phyloP scores from a whole-genome alignment of 2,888 invertebrate genomes.

The Dryococelus australis region DNA sequence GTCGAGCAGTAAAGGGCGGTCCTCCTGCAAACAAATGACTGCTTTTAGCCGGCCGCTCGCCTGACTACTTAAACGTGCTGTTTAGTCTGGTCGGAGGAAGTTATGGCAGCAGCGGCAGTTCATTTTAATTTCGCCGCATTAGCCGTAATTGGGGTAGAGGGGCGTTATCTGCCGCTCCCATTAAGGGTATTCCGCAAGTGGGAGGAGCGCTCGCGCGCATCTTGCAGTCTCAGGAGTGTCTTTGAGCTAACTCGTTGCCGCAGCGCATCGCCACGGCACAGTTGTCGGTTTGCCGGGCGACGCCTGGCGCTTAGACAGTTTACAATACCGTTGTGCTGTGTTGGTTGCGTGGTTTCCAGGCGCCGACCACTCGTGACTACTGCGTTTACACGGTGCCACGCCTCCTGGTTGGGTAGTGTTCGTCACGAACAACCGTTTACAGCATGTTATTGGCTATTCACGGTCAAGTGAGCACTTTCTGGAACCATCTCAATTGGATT shows the following conservation, averaged over 20 bases:
- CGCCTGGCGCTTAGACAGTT: not conserved
- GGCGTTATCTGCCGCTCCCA: not conserved
- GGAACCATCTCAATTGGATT: no score
- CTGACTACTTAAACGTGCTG: not conserved
- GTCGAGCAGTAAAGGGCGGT: not conserved
- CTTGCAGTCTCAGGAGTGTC: no score
- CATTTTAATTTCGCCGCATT: constrained; percentile 16
- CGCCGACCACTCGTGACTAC: no score
- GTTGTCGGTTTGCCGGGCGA: not conserved
- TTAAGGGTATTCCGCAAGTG: not conserved
- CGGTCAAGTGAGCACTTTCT: no score
- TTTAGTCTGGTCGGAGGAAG: not conserved
- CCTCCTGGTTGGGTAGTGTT: no score
- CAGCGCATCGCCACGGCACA: not conserved
- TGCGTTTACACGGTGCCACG: no score
- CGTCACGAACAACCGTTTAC: no score
- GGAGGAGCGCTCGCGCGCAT: not conserved
- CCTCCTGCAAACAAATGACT: not conserved
- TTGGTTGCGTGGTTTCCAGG: not conserved
- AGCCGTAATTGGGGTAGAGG: not conserved
- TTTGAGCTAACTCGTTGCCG: not conserved
- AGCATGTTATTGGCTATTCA: no score
- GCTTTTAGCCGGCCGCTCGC: not conserved
- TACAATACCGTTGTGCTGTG: not conserved
- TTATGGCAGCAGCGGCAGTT: not conserved